Evolutionary conservation across 2,888 invertebrate species (phyloP).

Genomic region (Ypsolopha scabrella): DNA sequence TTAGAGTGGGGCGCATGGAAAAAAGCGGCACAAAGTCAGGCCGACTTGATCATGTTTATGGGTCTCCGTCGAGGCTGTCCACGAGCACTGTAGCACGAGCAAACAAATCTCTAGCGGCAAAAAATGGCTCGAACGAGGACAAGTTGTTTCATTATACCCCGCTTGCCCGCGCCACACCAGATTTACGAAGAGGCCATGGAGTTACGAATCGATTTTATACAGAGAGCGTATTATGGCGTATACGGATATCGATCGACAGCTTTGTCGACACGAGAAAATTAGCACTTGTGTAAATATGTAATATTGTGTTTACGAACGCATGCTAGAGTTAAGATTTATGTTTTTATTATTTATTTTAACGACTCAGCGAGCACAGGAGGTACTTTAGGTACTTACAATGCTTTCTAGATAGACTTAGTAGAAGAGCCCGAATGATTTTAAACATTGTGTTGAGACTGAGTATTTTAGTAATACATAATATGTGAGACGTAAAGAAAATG

Average conservation of each 20-base stretch:
- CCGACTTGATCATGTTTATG: constrained; percentile 65
- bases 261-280: neutral
- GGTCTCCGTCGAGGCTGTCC: constrained; percentile 64
- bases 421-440: no score
- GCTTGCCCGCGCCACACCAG: constrained; percentile 37
- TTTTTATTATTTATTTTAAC: no score
- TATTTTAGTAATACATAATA: no score
- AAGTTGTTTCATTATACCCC: constrained; percentile 49
- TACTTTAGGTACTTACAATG: no score
- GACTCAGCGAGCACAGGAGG: no score
- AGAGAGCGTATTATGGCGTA: constrained; percentile 1
- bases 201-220: constrained; percentile 31
- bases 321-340: no score
- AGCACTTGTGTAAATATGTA: neutral
- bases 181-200: constrained; percentile 49
- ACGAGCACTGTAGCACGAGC: constrained; percentile 49
- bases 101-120: constrained; percentile 68
- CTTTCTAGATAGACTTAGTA: no score
- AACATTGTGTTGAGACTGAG: no score
- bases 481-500: no score
- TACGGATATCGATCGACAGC: neutral
- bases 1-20: constrained; percentile 44
- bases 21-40: constrained; percentile 57
- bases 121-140: constrained; percentile 61
- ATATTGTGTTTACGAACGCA: no score